Evolutionary conservation across 53 echinoderm and acorn worm genomes (phyloP).

Genomic region (Glandiceps talaboti): DNA sequence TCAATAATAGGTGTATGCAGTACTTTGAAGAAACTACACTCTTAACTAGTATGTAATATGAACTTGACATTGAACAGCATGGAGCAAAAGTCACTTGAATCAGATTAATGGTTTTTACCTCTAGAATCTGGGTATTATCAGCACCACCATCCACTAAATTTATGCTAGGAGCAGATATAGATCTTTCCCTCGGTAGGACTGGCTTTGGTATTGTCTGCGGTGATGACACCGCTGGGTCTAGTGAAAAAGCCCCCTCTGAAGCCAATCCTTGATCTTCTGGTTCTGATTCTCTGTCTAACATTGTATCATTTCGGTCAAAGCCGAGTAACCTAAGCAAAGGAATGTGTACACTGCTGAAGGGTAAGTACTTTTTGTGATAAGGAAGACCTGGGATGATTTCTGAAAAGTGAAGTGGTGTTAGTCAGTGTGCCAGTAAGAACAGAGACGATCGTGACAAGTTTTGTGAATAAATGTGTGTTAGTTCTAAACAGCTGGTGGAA

Average conservation of each 20-base stretch:
- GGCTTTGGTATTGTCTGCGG: slow-evolving; percentile 42
- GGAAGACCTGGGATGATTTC: background rate
- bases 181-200: slow-evolving; percentile 68
- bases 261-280: background rate
- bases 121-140: background rate
- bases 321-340: background rate
- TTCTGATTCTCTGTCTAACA: background rate
- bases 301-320: background rate
- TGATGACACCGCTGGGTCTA: slow-evolving; percentile 18
- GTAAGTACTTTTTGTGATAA: background rate
- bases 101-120: too few relatives aligned
- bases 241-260: background rate
- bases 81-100: too few relatives aligned
- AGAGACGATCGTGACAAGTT: too few relatives aligned
- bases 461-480: too few relatives aligned
- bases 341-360: background rate
- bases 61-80: too few relatives aligned
- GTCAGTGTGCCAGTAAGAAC: too few relatives aligned
- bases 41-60: too few relatives aligned
- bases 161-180: slow-evolving; percentile 92
- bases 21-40: too few relatives aligned
- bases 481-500: too few relatives aligned
- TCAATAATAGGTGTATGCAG: too few relatives aligned
- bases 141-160: slow-evolving; percentile 18
- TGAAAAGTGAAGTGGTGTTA: background rate